A percentile compares a stretch with the other conserved stretches of the same genome.
These are phyloP conservation scores for Tylochromis polylepis DNA, from an alignment of 2,113 vertebrate species.

Conservation along the genomic window DNA sequence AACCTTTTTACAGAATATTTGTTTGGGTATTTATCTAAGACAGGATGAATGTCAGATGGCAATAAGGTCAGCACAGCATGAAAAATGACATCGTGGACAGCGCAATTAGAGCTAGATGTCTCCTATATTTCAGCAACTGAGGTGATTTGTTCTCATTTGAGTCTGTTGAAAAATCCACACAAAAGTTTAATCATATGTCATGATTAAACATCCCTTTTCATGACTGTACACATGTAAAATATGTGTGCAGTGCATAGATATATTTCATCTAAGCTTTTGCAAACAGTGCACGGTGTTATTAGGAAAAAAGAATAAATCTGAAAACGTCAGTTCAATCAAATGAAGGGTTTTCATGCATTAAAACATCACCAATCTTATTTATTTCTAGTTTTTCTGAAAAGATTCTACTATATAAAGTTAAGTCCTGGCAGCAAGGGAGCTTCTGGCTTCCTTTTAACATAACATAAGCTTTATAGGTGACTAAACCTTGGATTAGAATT, in stretches of 20 bases:
- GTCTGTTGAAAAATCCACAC: not conserved
- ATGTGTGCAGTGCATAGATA: not conserved
- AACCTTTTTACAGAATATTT: not conserved
- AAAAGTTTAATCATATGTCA: too few species aligned
- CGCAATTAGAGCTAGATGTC: not conserved
- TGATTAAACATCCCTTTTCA: too few species aligned
- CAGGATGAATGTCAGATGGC: not conserved
- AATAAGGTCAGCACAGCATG: not conserved
- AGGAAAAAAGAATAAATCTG: not conserved
- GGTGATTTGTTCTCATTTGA: not conserved
- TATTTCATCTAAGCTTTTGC: not conserved
- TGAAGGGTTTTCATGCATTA: not conserved
- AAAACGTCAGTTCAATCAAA: not conserved
- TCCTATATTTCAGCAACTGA: not conserved
- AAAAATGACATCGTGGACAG: not conserved
- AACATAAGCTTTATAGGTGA: constrained; percentile 10
- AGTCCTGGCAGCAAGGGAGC: not conserved
- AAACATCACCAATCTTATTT: not conserved
- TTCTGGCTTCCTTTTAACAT: not conserved
- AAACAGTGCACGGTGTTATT: not conserved
- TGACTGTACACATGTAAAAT: not conserved
- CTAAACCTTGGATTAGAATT: constrained; percentile 41
- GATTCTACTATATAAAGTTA: not conserved
- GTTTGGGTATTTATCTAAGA: not conserved
- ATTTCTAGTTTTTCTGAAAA: not conserved